Base-by-base conservation (phyloP, 1,140 invertebrate species). In the Aphidius ervi region DNA sequence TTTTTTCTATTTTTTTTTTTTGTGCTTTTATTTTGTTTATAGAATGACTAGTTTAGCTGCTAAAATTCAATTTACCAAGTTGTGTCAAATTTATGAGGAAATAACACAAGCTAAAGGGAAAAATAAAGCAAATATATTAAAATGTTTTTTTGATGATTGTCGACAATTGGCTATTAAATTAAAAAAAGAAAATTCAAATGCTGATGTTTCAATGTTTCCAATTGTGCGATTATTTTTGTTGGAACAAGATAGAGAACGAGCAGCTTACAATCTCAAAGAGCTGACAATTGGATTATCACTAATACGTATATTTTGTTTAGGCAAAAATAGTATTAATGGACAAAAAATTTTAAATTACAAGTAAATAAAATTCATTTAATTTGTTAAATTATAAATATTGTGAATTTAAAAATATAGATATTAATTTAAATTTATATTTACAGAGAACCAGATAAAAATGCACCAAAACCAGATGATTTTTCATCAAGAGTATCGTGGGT, bases 151-250 rank as follows among this genome's bases (percentile, higher is more conserved):
- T 9, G 62, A 75, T 0, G 56, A 78, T 47, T 87, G 82, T 77
- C 73, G 82, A 65, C 71, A 54, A 16, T 52, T 63, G 5, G 59
- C 68, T 20, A n/a, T 40, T 65, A 67, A 74, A 68, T 46, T 71
- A 37, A 73, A 73, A 71, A 54, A 37, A 8, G 43, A 70, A 43
- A 61, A 62, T 68, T 45, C 67, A 45, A 46, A 70, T 53, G 42
- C 63, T 49, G 68, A 76, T 45, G 72, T 74, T 48, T 88, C 84
- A 55, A 84, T 92, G 55, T 92, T 85, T 78, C 82, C 87, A 31
- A 78, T 89, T 6, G 72, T 94, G 62, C 80, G 92, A 64, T 76
- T 93, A 10, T 71, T 94, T 7, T 67, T 94, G 5, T 90, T 91
- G 6, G 74, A 82, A 46, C 73, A 85, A 9, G 92, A 91, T 65